Conservation (phyloP, 2,113 vertebrate genomes). For the Stomatorhinus ivindoensis region DNA sequence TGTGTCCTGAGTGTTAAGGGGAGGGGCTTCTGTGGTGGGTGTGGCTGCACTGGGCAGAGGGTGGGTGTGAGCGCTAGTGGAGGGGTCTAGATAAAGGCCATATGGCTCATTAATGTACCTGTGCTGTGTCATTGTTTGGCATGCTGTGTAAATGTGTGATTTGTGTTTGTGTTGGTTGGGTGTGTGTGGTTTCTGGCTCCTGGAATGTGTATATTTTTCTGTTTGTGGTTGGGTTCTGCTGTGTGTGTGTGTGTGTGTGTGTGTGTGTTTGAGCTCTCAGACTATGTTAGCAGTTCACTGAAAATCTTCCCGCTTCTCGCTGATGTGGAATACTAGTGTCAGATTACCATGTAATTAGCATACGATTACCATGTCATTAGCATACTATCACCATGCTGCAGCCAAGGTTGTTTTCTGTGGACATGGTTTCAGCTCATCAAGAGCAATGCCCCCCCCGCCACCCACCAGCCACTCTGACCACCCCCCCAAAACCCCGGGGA, state of each 20-base stretch:
- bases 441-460: slow-evolving; percentile 37
- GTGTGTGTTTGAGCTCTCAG: slow-evolving; percentile 41
- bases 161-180: slow-evolving; percentile 24
- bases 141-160: not conserved
- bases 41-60: not conserved
- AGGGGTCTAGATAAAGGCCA: not conserved
- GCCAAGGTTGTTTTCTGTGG: slow-evolving; percentile 53
- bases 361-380: slow-evolving; percentile 59
- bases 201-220: slow-evolving; percentile 20
- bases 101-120: not conserved
- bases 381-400: slow-evolving; percentile 57
- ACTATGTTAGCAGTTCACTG: slow-evolving; percentile 50
- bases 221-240: not conserved
- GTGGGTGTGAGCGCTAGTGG: not conserved
- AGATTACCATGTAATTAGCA: slow-evolving; percentile 60
- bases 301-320: slow-evolving; percentile 47
- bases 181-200: slow-evolving; percentile 38
- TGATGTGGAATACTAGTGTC: slow-evolving; percentile 56
- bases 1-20: not conserved
- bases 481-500: not conserved
- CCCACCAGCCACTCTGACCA: not conserved
- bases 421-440: slow-evolving; percentile 57
- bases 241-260: slow-evolving; percentile 23
- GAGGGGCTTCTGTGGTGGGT: not conserved
- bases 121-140: not conserved